Base-by-base conservation (phyloP, 2,113 vertebrate species). In the Alosa alosa region DNA sequence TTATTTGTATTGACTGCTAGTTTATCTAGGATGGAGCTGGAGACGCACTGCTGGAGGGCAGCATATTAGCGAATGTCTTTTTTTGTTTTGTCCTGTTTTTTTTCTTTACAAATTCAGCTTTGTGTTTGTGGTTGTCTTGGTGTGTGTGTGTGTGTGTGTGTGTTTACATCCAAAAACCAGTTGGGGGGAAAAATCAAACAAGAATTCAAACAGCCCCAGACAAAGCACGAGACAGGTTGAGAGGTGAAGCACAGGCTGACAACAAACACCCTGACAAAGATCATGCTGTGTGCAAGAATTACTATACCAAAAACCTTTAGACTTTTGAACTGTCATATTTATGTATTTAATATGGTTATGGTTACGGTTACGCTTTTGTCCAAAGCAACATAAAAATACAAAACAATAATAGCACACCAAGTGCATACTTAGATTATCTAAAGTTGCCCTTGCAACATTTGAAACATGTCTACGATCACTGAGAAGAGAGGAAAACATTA, bases 1-100 rank as follows among this genome's bases (percentile, higher is more conserved):
- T 92, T 45, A 88, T 89, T 75, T 1, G 85, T 92, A 94, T 95
- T 91, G 94, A 95, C 93, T 93, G 91, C 84, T 88, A 90, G 83
- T 93, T 93, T 88, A 92, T 91, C 90, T 90, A 36, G 87, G 90
- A 90, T 88, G 86, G 88, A 88, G 84, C 87, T 81, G 83, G 86
- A 6, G 82, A 88, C 84, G 18, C 44, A 50, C 52, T 82, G 82
- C 60, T 84, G 84, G 57, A 88, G 78, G 64, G 78, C 49, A 13
- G 22, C 75, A 68, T 82, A 60, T 83, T 64, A 83, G 25, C 25
- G 41, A 46, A 22, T 45, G 57, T 49, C 39, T 78, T 17, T 39
- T 78, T 78, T 78, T 11, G 31, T 78, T 39, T 13, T 3, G 72
- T 78, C 13, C 31, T 36, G 9, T 11, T 81, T 49, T 45, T 49